phyloP scores from a whole-genome alignment of 2,888 invertebrate genomes.

The Aspidiotus destructor region DNA sequence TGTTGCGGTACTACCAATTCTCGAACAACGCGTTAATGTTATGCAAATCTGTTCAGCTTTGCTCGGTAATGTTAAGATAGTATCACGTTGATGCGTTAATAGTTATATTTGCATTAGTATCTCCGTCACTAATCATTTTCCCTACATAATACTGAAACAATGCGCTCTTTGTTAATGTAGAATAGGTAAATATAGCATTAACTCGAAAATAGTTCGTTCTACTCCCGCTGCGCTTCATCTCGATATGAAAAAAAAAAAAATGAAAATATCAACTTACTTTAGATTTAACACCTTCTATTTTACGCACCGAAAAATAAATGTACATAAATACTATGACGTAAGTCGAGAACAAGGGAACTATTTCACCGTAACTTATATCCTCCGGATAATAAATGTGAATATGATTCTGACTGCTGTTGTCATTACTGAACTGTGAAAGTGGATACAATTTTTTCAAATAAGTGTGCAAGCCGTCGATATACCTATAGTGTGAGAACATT shows the following conservation, averaged over 20 bases:
- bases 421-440: conserved; percentile 43
- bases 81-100: too few relatives aligned
- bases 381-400: conserved; percentile 81
- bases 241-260: not conserved
- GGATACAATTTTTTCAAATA: conserved; percentile 63
- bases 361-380: conserved; percentile 72
- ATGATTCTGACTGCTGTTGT: conserved; percentile 38
- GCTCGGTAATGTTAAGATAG: too few relatives aligned
- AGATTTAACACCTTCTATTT: conserved; percentile 85
- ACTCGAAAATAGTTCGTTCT: conserved; percentile 6
- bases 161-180: too few relatives aligned
- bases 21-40: too few relatives aligned
- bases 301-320: conserved; percentile 89
- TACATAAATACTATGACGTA: conserved; percentile 82
- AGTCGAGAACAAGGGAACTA: conserved; percentile 72
- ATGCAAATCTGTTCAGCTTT: too few relatives aligned
- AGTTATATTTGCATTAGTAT: too few relatives aligned
- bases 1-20: too few relatives aligned
- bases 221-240: conserved; percentile 53
- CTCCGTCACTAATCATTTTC: too few relatives aligned
- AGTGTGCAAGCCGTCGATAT: conserved; percentile 60
- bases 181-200: not conserved
- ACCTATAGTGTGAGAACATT: conserved; percentile 49
- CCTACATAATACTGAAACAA: too few relatives aligned
- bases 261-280: conserved; percentile 48